These are phyloP conservation scores for Tricholaema leucomelas DNA, from an alignment of 2,113 vertebrate species.

Conservation along the genomic window DNA sequence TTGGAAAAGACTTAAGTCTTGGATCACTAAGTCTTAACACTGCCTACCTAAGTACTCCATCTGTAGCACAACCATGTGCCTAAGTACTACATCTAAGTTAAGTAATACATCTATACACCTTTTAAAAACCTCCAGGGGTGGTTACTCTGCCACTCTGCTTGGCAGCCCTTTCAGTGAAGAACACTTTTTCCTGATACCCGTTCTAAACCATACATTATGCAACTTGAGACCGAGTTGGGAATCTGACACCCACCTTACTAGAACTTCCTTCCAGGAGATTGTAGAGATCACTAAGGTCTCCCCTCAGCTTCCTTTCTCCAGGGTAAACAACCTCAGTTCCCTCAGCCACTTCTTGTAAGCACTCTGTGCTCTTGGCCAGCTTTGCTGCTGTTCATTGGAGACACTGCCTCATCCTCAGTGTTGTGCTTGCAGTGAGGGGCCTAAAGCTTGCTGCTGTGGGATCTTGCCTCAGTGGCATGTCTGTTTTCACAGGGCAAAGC, in stretches of 20 bases:
- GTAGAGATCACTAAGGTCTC: neutral
- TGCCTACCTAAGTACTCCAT: neutral
- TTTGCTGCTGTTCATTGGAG: neutral
- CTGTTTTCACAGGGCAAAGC: fast-evolving
- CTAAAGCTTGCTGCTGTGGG: no score
- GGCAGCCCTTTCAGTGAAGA: neutral
- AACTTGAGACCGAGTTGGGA: neutral
- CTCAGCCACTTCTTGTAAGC: neutral
- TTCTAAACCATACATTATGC: neutral
- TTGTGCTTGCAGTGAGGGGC: neutral
- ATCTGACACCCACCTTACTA: neutral
- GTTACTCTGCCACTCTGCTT: neutral
- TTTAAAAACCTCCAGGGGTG: neutral
- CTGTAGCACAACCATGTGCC: no score
- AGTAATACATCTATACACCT: neutral
- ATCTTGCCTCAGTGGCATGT: fast-evolving
- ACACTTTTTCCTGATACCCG: neutral
- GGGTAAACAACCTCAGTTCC: neutral
- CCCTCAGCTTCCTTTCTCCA: neutral
- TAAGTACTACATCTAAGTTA: no score
- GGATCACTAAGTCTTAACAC: neutral
- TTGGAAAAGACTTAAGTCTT: neutral
- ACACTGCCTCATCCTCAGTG: neutral
- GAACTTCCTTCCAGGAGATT: neutral
- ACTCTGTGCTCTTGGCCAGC: neutral